Base-by-base conservation (phyloP, 2,113 vertebrate genomes). In the Perognathus longimembris region DNA sequence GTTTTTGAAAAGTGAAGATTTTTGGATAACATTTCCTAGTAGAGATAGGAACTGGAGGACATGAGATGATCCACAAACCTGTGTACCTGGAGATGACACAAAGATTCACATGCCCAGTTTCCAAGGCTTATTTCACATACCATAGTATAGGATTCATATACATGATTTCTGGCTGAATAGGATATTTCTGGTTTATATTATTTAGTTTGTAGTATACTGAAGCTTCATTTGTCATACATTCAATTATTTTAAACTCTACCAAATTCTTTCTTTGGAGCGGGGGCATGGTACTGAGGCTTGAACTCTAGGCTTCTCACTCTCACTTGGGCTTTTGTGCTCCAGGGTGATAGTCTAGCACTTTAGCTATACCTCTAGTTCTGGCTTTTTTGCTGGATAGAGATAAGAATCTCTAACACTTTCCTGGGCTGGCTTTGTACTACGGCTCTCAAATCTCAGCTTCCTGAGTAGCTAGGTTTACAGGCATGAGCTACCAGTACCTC, bases 151-250 rank as follows among this genome's bases (percentile, higher is more conserved):
- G 36, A 30, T 88, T 82, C 61, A 81, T 89, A 2, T 64, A 42
- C 61, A 36, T 90, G 45, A 85, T 83, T 80, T 96, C 57, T 93
- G 63, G 5, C 4, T 88, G 42, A 86, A 88, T 57, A 79, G 74
- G 59, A n/a, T 54, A 42, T 54, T 77, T 77, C 24, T 78, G 36
- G 86, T 26, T 85, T 5, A 10, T 82, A 11, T 67, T 85, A 54
- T 87, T 82, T 90, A 88, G 75, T 86, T 92, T 93, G 21, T 59
- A 71, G 20, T 57, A 87, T 76, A 67, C 15, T 79, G 40, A 7
- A 86, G 81, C 22, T 64, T 92, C 11, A 36, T 3, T 79, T 79
- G 84, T 87, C 34, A 90, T 66, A 36, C 42, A 95, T 45, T 73
- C 9, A 73, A n/a, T n/a, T 92, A 88, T 67, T 76, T 80, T 91